Evolutionary conservation across 2,797 vertebrate species (phyloP).

Genomic region (Rachycentron canadum): DNA sequence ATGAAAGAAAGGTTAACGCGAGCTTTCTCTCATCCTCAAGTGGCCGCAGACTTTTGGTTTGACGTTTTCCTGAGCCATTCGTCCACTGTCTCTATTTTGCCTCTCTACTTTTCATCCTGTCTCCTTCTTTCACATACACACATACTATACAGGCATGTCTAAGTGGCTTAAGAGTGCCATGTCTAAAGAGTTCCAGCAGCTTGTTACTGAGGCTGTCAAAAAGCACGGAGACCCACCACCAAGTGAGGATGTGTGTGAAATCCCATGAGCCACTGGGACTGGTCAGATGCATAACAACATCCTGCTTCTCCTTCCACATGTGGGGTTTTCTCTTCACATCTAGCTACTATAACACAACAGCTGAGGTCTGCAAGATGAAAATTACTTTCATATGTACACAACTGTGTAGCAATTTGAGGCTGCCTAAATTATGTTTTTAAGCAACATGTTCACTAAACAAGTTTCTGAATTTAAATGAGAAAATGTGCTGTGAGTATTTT

Average conservation of each 20-base stretch:
- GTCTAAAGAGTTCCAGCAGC: slow-evolving; percentile 78
- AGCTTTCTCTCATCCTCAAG: slow-evolving; percentile 54
- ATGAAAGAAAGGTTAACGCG: slow-evolving; percentile 59
- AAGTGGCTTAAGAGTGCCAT: slow-evolving; percentile 72
- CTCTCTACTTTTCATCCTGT: slow-evolving; percentile 59
- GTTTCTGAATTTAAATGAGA: background rate
- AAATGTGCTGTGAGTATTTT: background rate
- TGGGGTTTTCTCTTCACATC: slow-evolving; percentile 33
- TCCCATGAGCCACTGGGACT: slow-evolving; percentile 65
- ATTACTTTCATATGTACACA: background rate
- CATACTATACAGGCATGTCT: slow-evolving; percentile 68
- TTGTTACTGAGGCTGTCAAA: slow-evolving; percentile 80
- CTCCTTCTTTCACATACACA: slow-evolving; percentile 61
- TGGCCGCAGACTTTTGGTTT: slow-evolving; percentile 65
- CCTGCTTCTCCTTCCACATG: slow-evolving; percentile 41
- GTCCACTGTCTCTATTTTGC: slow-evolving; percentile 62
- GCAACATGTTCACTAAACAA: background rate
- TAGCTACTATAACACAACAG: slow-evolving; percentile 11
- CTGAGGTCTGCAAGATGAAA: slow-evolving; percentile 1
- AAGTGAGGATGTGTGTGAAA: slow-evolving; percentile 80
- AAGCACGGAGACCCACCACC: slow-evolving; percentile 75
- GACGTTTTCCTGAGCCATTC: slow-evolving; percentile 71
- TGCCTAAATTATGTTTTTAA: background rate
- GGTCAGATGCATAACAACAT: slow-evolving; percentile 68
- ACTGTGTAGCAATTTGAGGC: background rate